Base-by-base conservation (phyloP, 1,140 invertebrate genomes). In the Conus betulinus region DNA sequence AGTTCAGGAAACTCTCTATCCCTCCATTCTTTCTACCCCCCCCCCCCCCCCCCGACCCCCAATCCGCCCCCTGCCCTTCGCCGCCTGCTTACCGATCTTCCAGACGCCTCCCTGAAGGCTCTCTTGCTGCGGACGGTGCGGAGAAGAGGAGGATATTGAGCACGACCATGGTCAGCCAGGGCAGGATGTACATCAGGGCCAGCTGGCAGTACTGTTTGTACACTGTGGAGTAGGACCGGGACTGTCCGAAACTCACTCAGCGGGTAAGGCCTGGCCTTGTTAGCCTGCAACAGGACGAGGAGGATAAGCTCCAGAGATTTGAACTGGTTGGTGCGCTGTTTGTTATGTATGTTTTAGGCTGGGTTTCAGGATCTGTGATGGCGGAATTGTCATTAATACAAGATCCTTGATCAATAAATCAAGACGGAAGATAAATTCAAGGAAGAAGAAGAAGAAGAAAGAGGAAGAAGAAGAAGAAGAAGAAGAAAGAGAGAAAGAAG, bases 101-200 rank as follows among this genome's bases (percentile, higher is more conserved):
- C 82, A 20, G 82, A 60, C 23, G 82, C 55, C 51, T 84, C 82
- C 57, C 82, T 84, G 82, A 84, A 84, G 82, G 82, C 82, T n/a
- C 82, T n/a, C 57, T 84, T 84, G 82, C 82, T 67, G 23, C 82
- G 53, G 6, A 88, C 87, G 25, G 57, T 55, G 8, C 81, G n/a
- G 20, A 88, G 81, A 17, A 88, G n/a, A n/a, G 82, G 10, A 88
- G 27, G 23, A 88, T 53, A 53, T 88, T 88, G 27, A 88, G 83
- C 63, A 88, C 87, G 27, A 84, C 82, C 87, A 88, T 88, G 52
- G 81, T 71, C 23, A 84, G 20, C 87, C 87, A 88, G 39, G 87
- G 87, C 71, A 88, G 55, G 15, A 84, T 63, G 67, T 88, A 88
- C 87, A 84, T 84, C 20, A 84, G 67, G 63, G 71, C 63, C 60